Conservation (phyloP, 2,113 vertebrate species). For the Halcyon senegalensis region DNA sequence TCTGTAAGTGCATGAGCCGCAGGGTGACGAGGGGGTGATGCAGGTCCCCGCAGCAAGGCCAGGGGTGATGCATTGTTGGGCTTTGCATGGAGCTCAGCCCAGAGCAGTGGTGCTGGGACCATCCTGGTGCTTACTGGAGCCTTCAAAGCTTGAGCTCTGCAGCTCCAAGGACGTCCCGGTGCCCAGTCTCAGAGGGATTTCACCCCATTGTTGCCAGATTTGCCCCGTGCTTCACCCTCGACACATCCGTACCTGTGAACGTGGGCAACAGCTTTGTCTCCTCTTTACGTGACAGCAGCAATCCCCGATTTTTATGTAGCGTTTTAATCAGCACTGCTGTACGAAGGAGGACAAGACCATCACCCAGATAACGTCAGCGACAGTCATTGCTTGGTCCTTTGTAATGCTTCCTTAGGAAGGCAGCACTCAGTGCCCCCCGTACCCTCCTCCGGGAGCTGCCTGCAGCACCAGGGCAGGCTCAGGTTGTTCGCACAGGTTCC, state of each 20-base stretch:
- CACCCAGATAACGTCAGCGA: background rate
- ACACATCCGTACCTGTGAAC: background rate
- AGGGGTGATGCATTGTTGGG: rapidly evolving
- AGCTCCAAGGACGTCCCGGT: background rate
- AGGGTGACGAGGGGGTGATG: background rate
- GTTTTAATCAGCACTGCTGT: background rate
- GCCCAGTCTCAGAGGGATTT: rapidly evolving
- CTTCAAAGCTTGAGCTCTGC: background rate
- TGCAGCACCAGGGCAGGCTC: background rate
- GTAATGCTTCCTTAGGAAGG: background rate
- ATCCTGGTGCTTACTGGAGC: background rate
- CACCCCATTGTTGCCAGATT: background rate
- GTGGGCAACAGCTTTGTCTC: background rate
- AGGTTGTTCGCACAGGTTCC: background rate
- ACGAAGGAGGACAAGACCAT: background rate
- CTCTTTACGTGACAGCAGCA: background rate
- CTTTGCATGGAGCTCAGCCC: background rate
- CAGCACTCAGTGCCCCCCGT: background rate
- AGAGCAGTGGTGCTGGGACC: rapidly evolving
- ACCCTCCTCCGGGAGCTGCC: background rate
- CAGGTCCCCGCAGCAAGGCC: background rate
- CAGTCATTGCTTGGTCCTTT: background rate
- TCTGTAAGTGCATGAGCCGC: conserved; percentile 78
- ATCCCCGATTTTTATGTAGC: background rate
- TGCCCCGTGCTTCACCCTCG: background rate